phyloP scores from a whole-genome alignment of 30 jellyfish, hydroid and myxozoan genomes.

The Chrysaora quinquecirrha region DNA sequence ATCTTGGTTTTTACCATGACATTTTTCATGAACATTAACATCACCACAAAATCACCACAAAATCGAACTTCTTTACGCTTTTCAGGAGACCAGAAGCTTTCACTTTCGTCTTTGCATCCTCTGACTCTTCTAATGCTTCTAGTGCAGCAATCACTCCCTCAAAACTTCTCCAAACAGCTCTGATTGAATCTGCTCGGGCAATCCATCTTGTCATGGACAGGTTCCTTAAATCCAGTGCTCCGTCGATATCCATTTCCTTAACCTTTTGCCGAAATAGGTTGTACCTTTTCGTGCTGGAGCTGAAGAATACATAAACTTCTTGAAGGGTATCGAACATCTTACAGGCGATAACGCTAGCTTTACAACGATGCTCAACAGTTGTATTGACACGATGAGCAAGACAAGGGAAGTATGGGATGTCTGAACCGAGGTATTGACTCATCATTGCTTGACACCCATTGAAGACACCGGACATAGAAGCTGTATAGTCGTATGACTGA shows the following conservation, averaged over 20 bases:
- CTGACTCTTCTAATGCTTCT: not conserved
- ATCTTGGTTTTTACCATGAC: conserved; percentile 9
- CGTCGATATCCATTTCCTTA: conserved; percentile 4
- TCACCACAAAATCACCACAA: not conserved
- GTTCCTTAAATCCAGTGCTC: conserved; percentile 4
- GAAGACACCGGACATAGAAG: conserved; percentile 10
- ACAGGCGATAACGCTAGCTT: not conserved
- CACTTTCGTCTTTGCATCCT: not conserved
- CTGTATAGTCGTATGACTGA: conserved; percentile 42
- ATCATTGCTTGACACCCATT: conserved; percentile 29
- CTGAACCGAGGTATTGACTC: not conserved
- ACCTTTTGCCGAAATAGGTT: conserved; percentile 7
- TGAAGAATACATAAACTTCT: conserved; percentile 1
- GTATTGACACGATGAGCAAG: conserved; percentile 22
- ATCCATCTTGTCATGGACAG: conserved; percentile 11
- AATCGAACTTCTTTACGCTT: not conserved
- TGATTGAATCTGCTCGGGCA: conserved; percentile 27
- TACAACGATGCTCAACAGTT: conserved; percentile 21
- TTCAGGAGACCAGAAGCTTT: not conserved
- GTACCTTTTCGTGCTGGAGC: conserved; percentile 12
- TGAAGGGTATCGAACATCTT: conserved; percentile 7
- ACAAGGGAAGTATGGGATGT: conserved; percentile 7
- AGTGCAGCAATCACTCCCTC: not conserved
- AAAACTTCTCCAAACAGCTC: not conserved
- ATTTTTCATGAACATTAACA: conserved; percentile 9